Base-by-base conservation (phyloP, 2,888 invertebrate genomes). In the Isoperla grammatica region DNA sequence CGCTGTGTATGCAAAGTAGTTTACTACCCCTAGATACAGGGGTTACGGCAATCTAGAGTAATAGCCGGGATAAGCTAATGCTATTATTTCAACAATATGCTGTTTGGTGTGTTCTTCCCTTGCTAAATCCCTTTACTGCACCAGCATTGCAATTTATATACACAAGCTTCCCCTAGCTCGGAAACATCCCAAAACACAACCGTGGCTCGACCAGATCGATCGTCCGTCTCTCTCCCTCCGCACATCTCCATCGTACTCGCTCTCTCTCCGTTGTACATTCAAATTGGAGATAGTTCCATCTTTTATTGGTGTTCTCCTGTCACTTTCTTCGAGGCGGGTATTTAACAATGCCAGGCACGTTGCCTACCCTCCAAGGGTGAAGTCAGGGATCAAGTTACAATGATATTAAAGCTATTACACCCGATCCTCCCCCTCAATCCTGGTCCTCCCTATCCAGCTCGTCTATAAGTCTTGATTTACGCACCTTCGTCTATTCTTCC, bases 81-180 rank as follows among this genome's bases (percentile, higher is more conserved):
- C 61, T 57, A 63, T 63, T 63, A 63, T 63, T 63, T 63, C 63
- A 63, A 63, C 63, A 63, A 63, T 63, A 63, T 63, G 61, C 61
- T 63, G 59, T 61, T 59, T 59, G 54, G 57, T 48, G 57, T 57
- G 17, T 15, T 46, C 22, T 39, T 20, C 48, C 39, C 19, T 23
- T 19, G n/a, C 46, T 11, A 53, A 53, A 53, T 53, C 53, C 53
- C 53, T 20, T 53, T 53, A 53, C 29, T 53, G 37, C 53, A 20
- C 37, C 53, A 53, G 19, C 53, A 53, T 53, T 53, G 53, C 53
- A 53, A 53, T 53, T 53, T 53, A 53, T 53, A 53, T 37, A 53
- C 40, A 53, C 53, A 13, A 53, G 20, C 53, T 39, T 39, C n/a
- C 20, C 13, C 53, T 23, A 11, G 20, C 53, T 15, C 53, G 15